Base-by-base conservation (phyloP, 2,888 invertebrate species). In the Crioceris asparagi region DNA sequence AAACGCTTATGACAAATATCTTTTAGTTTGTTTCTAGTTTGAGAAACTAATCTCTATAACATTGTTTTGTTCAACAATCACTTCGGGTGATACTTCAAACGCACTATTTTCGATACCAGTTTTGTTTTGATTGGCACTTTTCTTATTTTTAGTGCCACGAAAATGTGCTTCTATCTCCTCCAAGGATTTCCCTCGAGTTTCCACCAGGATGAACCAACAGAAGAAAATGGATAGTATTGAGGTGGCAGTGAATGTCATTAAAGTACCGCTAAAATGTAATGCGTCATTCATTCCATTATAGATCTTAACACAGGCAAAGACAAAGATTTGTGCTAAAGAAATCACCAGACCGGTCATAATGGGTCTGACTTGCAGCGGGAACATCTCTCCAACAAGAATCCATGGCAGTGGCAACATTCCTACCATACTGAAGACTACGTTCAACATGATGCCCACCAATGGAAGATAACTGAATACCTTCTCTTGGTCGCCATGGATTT, bases 381-480 rank as follows among this genome's bases (percentile, higher is more conserved):
- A 82, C 29, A 82, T 55, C 52, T 82, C 82, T 2, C 80, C 80
- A 0, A 77, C 79, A 74, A 83, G 75, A 17, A 82, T 75, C 79
- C 81, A 82, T 0, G 82, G 82, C 3, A 83, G 64, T 16, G 81
- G 82, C 1, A 82, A 59, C 59, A 79, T 80, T 0, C 82, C 82
- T 2, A 81, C 69, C 81, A 81, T 83, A 43, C 79, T 79, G 51
- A 77, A 77, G 1, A 76, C 74, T 0, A 83, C 81, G 55, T 82
- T 80, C 11, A 75, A 64, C 17, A 80, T 61, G 1, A 83, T 69
- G 46, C 79, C 79, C 0, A 75, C 64, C 3, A 81, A 54, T 17
- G 71, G 70, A 11, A 71, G 48, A 53, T 66, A 62, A 1, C 64
- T 47, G 15, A 59, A 48, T 7, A 54, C 38, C 37, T 47, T 55